Evolutionary conservation across 2,888 invertebrate genomes (phyloP), one percentile per base, ranked within the genome.

Genomic region (Drosophila diplacantha): DNA sequence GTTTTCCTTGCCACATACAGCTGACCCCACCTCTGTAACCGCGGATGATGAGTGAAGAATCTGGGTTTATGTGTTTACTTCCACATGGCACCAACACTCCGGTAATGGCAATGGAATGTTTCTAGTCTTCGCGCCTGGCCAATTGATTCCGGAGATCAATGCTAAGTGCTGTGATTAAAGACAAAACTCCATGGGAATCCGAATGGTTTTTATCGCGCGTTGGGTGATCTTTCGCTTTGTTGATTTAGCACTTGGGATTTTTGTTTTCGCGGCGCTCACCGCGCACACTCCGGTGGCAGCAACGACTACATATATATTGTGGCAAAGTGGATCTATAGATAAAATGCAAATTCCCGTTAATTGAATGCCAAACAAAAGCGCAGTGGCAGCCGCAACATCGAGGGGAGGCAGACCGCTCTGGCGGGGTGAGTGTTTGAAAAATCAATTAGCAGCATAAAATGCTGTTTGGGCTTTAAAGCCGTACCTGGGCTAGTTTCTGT

Each of bases 271-370:
- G 29, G 41, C 29, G 50, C 11, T 20, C 7, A 26, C 26, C 14
- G 20, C 41, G n/a, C 11, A 50, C 60, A 61, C 50, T 49, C 41
- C 22, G 29, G 26, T 49, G 61, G 29, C 26, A 41, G 12, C 29
- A 29, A 20, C 18, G 12, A 39, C 29, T 31, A 18, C 35, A 61
- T 61, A 50, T 60, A 51, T 62, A 43, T 61, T 43, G 58, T 55
- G 60, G 49, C 57, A 58, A 54, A 56, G 57, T 63, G 58, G 57
- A 51, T 54, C 74, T 66, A 64, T 70, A 70, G 72, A 69, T 69
- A 73, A 77, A 77, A 81, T 83, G 75, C 72, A 81, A 83, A 83
- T 83, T 75, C 72, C 59, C 71, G 75, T 77, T 79, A 79, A 83
- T 79, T 79, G 83, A 83, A 83, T 71, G 73, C 67, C 73, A 80